A percentile compares a stretch with the other conserved stretches of the same genome.
phyloP scores from a whole-genome alignment of 2,888 invertebrate species.

The Diarsia dahlii region DNA sequence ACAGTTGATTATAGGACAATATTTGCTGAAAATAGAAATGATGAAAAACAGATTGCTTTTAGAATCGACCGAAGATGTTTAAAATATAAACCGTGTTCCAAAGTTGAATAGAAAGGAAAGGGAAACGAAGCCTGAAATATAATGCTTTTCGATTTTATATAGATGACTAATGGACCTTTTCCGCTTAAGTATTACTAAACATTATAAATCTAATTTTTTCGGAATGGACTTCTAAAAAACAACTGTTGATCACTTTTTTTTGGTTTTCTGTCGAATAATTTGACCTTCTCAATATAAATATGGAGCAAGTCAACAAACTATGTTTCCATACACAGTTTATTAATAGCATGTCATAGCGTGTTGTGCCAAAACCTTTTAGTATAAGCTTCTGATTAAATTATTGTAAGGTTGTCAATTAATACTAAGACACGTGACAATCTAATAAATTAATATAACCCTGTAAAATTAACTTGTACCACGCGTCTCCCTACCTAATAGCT shows the following conservation, averaged over 20 bases:
- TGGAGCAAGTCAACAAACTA: conserved; percentile 9
- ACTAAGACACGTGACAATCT: not conserved
- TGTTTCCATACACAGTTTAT: conserved; percentile 25
- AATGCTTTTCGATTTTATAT: not conserved
- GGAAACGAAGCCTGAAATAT: not conserved
- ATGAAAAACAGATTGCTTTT: not conserved
- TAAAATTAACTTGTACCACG: not conserved
- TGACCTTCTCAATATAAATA: not conserved
- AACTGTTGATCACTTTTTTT: too few relatives aligned
- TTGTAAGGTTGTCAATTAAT: conserved; percentile 39
- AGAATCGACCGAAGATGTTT: not conserved
- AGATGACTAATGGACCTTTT: not conserved
- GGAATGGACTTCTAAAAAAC: too few relatives aligned
- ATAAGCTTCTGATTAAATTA: conserved; percentile 31
- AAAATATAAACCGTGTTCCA: not conserved
- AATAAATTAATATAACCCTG: conserved; percentile 14
- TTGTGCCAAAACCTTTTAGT: conserved; percentile 41
- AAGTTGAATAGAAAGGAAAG: not conserved
- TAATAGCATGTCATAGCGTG: conserved; percentile 1
- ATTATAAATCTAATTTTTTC: not conserved
- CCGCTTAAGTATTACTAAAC: not conserved
- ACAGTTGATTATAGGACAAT: conserved; percentile 2
- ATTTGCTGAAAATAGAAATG: not conserved
- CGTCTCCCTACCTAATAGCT: not conserved
- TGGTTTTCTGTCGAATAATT: too few relatives aligned